Evolutionary conservation across 2,113 vertebrate species (phyloP).

Genomic region (Colinus virginianus): DNA sequence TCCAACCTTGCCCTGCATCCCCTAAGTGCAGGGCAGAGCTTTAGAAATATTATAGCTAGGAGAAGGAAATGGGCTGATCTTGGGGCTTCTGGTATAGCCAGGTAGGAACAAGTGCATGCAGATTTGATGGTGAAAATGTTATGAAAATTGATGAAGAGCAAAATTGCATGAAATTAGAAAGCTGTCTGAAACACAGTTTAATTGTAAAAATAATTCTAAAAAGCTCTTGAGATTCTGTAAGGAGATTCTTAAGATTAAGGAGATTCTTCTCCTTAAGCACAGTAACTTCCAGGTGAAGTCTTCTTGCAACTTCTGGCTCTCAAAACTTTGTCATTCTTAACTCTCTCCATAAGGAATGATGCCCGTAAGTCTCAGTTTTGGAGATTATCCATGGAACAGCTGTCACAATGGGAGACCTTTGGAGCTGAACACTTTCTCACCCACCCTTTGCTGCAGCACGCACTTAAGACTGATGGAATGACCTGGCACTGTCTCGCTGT

Average conservation of each 20-base stretch:
- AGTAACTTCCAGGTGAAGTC: background rate
- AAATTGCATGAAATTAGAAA: background rate
- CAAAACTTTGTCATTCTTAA: background rate
- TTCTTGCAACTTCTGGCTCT: background rate
- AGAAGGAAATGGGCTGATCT: background rate
- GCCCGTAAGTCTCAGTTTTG: background rate
- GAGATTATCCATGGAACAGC: background rate
- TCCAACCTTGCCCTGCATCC: background rate
- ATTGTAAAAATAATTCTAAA: background rate
- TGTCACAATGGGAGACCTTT: background rate
- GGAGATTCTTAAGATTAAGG: too few species aligned
- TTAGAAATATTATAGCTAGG: background rate
- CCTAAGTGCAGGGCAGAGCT: background rate
- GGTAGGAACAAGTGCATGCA: background rate
- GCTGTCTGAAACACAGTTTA: background rate
- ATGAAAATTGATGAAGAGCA: background rate
- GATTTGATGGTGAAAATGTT: background rate
- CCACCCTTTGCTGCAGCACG: background rate
- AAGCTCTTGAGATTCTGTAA: background rate
- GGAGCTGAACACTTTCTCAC: background rate
- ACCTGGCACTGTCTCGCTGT: slow-evolving; percentile 13
- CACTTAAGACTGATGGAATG: slow-evolving; percentile 30
- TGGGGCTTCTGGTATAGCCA: background rate
- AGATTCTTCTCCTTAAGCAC: background rate
- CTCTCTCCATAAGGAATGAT: background rate